Percentiles rank a stretch among this genome's conserved stretches.
These are phyloP conservation scores for Hemitrygon akajei DNA, from an alignment of 2,797 vertebrate genomes.

Conservation along the genomic window DNA sequence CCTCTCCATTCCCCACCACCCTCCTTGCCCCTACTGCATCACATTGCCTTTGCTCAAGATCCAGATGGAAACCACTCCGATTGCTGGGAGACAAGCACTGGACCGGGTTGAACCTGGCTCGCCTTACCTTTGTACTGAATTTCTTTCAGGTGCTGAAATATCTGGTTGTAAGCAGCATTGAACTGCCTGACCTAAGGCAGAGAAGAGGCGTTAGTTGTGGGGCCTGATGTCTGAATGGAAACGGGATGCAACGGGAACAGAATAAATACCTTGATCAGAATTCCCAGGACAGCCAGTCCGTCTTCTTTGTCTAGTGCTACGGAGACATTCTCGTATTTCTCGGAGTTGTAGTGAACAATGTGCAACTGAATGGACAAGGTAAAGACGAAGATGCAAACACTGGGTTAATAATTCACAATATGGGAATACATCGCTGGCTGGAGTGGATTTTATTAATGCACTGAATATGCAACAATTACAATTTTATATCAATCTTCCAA, in stretches of 20 bases:
- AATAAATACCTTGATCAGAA: slow-evolving; percentile 78
- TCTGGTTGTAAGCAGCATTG: slow-evolving; percentile 75
- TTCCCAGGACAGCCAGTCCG: slow-evolving; percentile 81
- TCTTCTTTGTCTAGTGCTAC: slow-evolving; percentile 73
- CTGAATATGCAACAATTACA: neutral
- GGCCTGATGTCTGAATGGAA: too few relatives aligned
- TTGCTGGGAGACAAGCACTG: neutral
- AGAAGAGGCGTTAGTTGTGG: slow-evolving; percentile 17
- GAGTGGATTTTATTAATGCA: neutral
- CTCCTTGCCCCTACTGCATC: too few relatives aligned
- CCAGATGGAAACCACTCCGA: neutral
- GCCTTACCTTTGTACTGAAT: slow-evolving; percentile 78
- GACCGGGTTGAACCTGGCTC: neutral
- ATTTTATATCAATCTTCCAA: neutral
- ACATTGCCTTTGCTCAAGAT: neutral
- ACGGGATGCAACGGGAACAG: too few relatives aligned
- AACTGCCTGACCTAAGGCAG: slow-evolving; percentile 71
- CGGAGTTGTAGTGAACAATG: slow-evolving; percentile 90
- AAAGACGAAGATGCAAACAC: neutral
- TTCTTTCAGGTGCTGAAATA: slow-evolving; percentile 71
- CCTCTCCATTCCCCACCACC: neutral
- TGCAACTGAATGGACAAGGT: slow-evolving; percentile 70
- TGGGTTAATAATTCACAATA: too few relatives aligned
- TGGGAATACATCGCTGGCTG: neutral
- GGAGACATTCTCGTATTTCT: slow-evolving; percentile 69